Percentiles rank a stretch among this genome's conserved stretches.
phyloP scores from a whole-genome alignment of 2,113 vertebrate species.

The Carlito syrichta region DNA sequence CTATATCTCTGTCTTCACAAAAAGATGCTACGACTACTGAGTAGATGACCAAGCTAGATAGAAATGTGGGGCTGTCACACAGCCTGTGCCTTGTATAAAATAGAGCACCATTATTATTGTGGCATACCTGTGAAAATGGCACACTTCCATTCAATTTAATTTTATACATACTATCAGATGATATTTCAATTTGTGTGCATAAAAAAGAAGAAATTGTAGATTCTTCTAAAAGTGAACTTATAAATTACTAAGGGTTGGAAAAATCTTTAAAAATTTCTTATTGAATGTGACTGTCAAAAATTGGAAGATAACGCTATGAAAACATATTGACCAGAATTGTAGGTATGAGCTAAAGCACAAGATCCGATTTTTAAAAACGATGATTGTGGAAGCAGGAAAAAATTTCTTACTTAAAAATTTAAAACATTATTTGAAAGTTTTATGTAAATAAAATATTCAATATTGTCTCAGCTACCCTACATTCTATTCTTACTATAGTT shows the following conservation, averaged over 20 bases:
- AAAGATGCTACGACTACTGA: background rate
- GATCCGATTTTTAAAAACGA: background rate
- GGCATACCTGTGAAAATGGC: background rate
- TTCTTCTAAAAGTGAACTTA: background rate
- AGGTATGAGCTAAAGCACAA: background rate
- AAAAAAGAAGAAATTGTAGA: background rate
- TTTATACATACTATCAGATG: background rate
- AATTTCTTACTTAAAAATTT: background rate
- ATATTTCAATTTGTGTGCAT: background rate
- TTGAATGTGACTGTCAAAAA: background rate
- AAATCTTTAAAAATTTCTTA: background rate
- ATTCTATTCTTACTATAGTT: conserved; percentile 18
- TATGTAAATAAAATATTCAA: background rate
- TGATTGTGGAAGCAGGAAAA: background rate
- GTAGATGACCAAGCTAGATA: too few relatives aligned
- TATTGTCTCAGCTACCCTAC: background rate
- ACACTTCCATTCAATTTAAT: background rate
- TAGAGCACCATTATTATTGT: background rate
- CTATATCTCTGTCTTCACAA: background rate
- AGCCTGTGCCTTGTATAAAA: background rate
- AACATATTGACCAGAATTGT: background rate
- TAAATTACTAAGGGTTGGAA: background rate
- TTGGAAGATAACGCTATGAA: background rate
- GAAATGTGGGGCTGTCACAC: too few relatives aligned
- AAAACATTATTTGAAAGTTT: background rate